Evolutionary conservation across 1,140 invertebrate species (phyloP), one percentile per base, ranked within the genome.

Genomic region (Euwallacea fornicatus): DNA sequence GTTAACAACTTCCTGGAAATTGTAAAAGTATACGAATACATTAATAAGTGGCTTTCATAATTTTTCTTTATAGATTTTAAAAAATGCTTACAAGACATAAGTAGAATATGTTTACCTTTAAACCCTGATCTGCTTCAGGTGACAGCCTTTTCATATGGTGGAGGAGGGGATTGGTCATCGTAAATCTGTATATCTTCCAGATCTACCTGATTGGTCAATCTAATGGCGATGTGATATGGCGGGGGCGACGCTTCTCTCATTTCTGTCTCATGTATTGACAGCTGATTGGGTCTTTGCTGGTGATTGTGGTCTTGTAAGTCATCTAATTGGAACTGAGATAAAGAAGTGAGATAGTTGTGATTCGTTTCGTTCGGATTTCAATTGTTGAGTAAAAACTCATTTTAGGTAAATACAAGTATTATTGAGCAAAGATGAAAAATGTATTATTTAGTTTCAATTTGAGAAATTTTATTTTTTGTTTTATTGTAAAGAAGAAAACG

Each of bases 151-250:
- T 86, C 86, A 77, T 89, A 89, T 65, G 87, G 86, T 42, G 88
- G 88, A n/a, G 88, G 88, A 3, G 88, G 87, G 8, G 85, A 84
- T 41, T 71, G 70, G 74, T 87, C 85, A 15, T 74, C 41, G n/a
- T 76, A 69, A 10, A 83, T 82, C 44, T 79, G 69, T 6, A 80
- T 76, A 7, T 82, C 80, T 53, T 80, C 72, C 6, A 78, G 71
- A 70, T 80, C 74, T 16, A 83, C 81, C 53, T 56, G 84, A 83
- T 74, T 64, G 9, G 87, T 87, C 75, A 89, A 84, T 59, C 88
- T 82, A 62, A 89, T 86, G 7, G 88, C 88, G 80, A 89, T 88
- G 78, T 89, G 87, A 82, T 89, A 89, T 6, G 88, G 88, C 7
- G 88, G 88, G 13, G 88, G 88, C 0, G 77, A 75, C 56, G 77